These are phyloP conservation scores for Cyrtonyx montezumae DNA, from an alignment of 2,113 vertebrate species.

Conservation along the genomic window DNA sequence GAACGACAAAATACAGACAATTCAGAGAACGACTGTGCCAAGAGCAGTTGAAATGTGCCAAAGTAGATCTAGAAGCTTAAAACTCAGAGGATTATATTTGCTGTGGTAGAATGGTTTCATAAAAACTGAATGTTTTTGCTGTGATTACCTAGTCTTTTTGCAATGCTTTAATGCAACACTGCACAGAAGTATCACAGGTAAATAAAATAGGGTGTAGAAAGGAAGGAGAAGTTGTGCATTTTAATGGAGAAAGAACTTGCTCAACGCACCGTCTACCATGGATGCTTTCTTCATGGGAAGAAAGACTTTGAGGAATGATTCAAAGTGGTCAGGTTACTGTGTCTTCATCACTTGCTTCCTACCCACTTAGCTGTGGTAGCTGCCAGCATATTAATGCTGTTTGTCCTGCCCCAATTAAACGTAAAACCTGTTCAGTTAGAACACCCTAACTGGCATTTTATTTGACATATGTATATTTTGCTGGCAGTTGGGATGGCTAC, in stretches of 20 bases:
- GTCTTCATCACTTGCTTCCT: neutral
- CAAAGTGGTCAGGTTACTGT: neutral
- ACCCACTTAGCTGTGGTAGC: neutral
- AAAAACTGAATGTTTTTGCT: neutral
- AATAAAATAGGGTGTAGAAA: neutral
- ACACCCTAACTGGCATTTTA: constrained; percentile 27
- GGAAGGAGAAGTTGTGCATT: neutral
- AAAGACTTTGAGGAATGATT: neutral
- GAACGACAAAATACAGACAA: neutral
- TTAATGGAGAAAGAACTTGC: neutral
- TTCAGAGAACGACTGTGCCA: neutral
- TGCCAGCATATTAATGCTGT: neutral
- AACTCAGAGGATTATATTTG: neutral
- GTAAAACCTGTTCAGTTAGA: constrained; percentile 17
- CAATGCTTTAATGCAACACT: neutral
- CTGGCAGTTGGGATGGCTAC: neutral
- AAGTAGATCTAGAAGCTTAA: neutral
- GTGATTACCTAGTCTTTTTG: neutral
- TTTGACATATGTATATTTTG: neutral
- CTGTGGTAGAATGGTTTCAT: neutral
- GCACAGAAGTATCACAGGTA: neutral
- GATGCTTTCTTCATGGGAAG: neutral
- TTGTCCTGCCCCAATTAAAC: neutral
- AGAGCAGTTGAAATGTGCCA: neutral
- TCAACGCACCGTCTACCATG: neutral